Evolutionary conservation across 2,113 vertebrate genomes (phyloP).

Genomic region (Ploceus nigricollis): DNA sequence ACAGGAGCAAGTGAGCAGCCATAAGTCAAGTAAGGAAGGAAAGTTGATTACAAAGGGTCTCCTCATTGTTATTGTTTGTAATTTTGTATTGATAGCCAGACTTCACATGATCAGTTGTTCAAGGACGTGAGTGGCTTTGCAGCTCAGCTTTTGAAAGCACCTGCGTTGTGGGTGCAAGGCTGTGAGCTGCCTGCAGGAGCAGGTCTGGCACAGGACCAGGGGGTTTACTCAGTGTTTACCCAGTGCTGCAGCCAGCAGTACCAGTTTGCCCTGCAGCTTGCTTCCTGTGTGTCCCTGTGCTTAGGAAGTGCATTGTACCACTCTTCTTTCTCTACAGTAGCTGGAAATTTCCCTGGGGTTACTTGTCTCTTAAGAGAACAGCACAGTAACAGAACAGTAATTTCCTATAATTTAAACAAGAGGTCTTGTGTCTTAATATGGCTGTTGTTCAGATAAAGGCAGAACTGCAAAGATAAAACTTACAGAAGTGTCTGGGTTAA

Average conservation of each 20-base stretch:
- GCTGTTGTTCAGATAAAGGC: not conserved
- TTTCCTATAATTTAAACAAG: slow-evolving; percentile 21
- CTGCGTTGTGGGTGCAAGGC: rapidly evolving
- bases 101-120: not conserved
- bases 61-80: not conserved
- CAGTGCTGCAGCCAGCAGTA: not conserved
- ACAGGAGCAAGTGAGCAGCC: not conserved
- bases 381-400: not conserved
- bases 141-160: not conserved
- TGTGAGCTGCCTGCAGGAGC: not conserved
- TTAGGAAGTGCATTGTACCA: not conserved
- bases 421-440: not conserved
- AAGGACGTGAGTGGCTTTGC: not conserved
- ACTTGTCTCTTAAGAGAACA: not conserved
- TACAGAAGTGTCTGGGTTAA: not conserved
- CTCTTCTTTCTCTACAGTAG: not conserved
- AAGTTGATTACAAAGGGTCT: not conserved
- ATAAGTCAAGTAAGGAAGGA: not conserved
- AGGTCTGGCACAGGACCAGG: not conserved
- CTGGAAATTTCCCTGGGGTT: slow-evolving; percentile 45
- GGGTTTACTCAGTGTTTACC: not conserved
- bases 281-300: not conserved
- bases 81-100: not conserved
- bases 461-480: not conserved
- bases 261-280: not conserved